Conservation (phyloP, 2,888 invertebrate genomes). For the Rotaria socialis region DNA sequence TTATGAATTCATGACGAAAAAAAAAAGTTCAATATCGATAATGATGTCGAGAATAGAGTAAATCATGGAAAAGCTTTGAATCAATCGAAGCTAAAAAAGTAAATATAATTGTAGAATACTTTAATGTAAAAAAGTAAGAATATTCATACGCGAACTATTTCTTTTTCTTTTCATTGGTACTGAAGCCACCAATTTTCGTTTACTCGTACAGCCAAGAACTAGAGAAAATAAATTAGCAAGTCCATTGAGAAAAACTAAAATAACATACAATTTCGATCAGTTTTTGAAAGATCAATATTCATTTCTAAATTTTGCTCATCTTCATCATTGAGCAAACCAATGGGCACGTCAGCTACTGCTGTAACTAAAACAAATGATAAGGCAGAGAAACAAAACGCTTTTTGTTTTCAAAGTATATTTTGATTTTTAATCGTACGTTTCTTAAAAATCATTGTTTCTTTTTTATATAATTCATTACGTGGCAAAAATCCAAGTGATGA, state of each 20-base stretch:
- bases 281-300: conserved; percentile 21
- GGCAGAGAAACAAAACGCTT: too few relatives aligned
- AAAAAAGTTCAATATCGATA: background rate
- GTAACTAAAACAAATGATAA: background rate
- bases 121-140: background rate
- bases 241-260: background rate
- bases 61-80: background rate
- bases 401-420: too few relatives aligned
- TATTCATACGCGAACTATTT: background rate
- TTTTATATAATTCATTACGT: background rate
- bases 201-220: background rate
- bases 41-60: background rate
- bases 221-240: background rate
- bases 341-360: background rate
- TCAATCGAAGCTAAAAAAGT: background rate
- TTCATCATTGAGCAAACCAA: background rate
- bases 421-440: background rate
- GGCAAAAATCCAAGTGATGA: background rate
- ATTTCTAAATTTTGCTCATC: conserved; percentile 4
- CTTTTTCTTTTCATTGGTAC: background rate
- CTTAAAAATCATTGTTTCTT: background rate
- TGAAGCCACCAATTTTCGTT: background rate
- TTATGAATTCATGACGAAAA: background rate
- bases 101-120: background rate
- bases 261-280: background rate